phyloP scores from a whole-genome alignment of 2,888 invertebrate genomes.

The Limnephilus marmoratus region DNA sequence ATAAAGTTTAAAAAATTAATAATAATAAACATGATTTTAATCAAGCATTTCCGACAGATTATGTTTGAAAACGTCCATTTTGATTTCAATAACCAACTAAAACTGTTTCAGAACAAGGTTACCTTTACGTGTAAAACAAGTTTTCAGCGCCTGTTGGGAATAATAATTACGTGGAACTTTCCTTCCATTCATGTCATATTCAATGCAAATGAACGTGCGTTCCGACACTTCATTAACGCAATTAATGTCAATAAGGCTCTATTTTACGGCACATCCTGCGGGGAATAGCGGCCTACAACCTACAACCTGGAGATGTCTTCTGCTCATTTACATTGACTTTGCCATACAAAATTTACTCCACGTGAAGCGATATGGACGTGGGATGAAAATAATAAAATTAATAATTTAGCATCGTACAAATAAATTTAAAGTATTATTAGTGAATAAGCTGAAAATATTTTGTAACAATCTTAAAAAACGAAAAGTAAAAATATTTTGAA shows the following conservation, averaged over 20 bases:
- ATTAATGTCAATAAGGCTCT: slow-evolving; percentile 63
- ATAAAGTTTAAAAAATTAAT: too few species aligned
- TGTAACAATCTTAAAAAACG: background rate
- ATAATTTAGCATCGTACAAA: background rate
- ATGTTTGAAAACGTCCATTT: background rate
- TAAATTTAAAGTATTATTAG: background rate
- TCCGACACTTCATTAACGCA: slow-evolving; percentile 63
- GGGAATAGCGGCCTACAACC: slow-evolving; percentile 19
- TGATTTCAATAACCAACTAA: background rate
- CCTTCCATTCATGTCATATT: slow-evolving; percentile 45
- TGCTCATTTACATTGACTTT: background rate
- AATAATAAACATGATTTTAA: background rate
- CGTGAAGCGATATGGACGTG: background rate
- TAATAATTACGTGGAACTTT: slow-evolving; percentile 22
- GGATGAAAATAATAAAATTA: background rate
- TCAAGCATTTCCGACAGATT: background rate
- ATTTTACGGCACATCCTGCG: slow-evolving; percentile 51
- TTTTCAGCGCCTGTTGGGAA: background rate
- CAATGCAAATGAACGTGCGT: slow-evolving; percentile 58
- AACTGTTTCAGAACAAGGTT: background rate
- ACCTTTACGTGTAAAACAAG: slow-evolving; percentile 22
- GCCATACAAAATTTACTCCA: background rate
- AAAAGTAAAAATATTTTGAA: too few species aligned
- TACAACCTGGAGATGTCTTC: slow-evolving; percentile 16
- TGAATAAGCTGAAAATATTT: background rate